Base-by-base conservation (phyloP, 1,140 invertebrate species). In the Globodera rostochiensis region DNA sequence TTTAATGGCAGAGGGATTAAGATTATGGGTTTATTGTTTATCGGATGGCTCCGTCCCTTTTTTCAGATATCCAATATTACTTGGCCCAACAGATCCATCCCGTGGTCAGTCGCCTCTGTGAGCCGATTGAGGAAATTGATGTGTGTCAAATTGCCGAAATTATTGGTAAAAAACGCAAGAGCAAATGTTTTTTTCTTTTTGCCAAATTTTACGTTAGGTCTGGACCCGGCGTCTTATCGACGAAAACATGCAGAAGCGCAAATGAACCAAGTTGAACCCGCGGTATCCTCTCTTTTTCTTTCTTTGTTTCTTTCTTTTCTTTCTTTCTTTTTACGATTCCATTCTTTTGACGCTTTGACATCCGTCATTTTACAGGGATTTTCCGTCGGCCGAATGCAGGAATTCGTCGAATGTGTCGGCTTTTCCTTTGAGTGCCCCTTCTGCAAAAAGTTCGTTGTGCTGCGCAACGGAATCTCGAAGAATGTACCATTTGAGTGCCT, bases 51-150 rank as follows among this genome's bases (percentile, higher is more conserved):
- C 6, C 46, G 4, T 36, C 36, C 36, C 3, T 83, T 11, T 83
- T 50, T 86, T 76, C 66, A 89, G 88, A 89, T 81, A 25, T 83
- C 11, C 73, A 88, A 64, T 92, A 92, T 84, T 92, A 92, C 84
- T 85, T 92, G 74, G 86, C 90, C 19, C 90, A 92, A 25, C 91
- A 92, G 87, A 93, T 99, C 49, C 95, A 97, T 90, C 97, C 97
- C 0, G 96, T 99, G 0, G 93, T 98, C 77, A 93, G 94, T 19
- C 92, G 97, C 80, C 93, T 99, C 83, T 96, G 95, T 88, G 95
- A 98, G 83, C 96, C 96, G 19, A 95, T 99, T 53, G 95, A 97
- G 84, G 95, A 95, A 3, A 94, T 95, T 77, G 96, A 98, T 91
- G 93, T 94, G 46, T 94, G 94, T 75, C 92, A 94, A 79, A 93